phyloP scores from a whole-genome alignment of 2,113 vertebrate genomes.

The Perca fluviatilis region DNA sequence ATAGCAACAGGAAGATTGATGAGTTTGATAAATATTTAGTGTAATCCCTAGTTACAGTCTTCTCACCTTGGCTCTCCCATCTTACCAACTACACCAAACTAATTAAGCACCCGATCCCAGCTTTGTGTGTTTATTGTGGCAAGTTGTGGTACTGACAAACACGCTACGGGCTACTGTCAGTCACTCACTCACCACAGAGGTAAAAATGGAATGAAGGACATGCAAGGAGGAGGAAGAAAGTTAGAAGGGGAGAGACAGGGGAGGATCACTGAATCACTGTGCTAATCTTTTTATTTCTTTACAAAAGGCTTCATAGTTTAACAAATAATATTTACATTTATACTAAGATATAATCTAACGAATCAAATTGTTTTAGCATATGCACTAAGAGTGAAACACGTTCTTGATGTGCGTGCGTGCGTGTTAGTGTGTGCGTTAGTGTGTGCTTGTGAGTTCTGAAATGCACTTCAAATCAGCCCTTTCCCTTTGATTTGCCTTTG shows the following conservation, averaged over 20 bases:
- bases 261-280: neutral
- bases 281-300: no score
- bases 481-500: no score
- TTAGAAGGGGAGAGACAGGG: neutral
- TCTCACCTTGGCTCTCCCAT: slow-evolving; percentile 15
- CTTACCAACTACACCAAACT: slow-evolving; percentile 27
- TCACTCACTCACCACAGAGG: slow-evolving; percentile 20
- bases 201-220: slow-evolving; percentile 16
- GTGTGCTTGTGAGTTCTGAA: no score
- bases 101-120: slow-evolving; percentile 38
- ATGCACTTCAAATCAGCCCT: no score
- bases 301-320: no score
- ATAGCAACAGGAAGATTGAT: slow-evolving; percentile 69
- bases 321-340: no score
- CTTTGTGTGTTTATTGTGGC: slow-evolving; percentile 30
- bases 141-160: slow-evolving; percentile 15
- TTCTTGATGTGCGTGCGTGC: no score
- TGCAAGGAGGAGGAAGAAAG: neutral
- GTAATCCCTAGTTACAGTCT: slow-evolving; percentile 67
- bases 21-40: slow-evolving; percentile 75
- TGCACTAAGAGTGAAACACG: no score
- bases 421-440: no score
- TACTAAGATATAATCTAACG: no score
- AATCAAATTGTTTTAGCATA: no score
- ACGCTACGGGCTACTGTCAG: slow-evolving; percentile 34